These are phyloP conservation scores for Abramis brama DNA, from an alignment of 2,113 vertebrate species.

Conservation along the genomic window DNA sequence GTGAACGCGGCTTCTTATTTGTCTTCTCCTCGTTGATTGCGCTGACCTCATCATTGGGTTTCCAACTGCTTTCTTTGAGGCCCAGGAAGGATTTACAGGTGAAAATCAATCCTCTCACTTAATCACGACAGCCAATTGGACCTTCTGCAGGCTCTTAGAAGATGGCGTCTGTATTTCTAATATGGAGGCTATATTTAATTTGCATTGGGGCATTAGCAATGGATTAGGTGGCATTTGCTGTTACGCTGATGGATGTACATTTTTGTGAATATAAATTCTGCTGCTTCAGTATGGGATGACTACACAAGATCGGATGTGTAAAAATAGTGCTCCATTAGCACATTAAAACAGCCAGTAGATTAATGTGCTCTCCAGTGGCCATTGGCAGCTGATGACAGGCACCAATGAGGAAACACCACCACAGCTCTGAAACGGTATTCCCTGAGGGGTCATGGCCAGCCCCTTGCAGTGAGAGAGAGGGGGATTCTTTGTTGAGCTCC, in stretches of 20 bases:
- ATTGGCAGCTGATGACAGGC: conserved; percentile 39
- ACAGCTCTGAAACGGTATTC: conserved; percentile 30
- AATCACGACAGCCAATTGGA: conserved; percentile 66
- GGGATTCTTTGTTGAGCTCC: conserved; percentile 47
- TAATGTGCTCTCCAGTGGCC: conserved; percentile 38
- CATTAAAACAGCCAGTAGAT: conserved; percentile 44
- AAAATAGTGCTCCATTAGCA: conserved; percentile 42
- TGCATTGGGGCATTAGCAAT: conserved; percentile 26
- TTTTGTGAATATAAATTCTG: conserved; percentile 33
- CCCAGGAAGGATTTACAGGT: conserved; percentile 68
- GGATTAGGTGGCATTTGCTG: neutral
- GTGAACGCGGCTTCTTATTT: conserved; percentile 60
- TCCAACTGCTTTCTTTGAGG: conserved; percentile 55
- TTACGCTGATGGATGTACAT: conserved; percentile 46
- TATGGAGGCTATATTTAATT: conserved; percentile 34
- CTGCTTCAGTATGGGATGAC: conserved; percentile 22
- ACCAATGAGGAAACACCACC: conserved; percentile 26
- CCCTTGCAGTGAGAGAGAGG: conserved; percentile 37
- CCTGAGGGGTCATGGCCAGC: conserved; percentile 55
- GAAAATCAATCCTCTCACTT: conserved; percentile 74
- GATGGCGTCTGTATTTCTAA: conserved; percentile 16
- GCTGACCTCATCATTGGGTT: conserved; percentile 67
- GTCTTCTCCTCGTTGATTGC: conserved; percentile 68
- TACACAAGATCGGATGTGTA: conserved; percentile 23
- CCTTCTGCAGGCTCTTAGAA: conserved; percentile 30